phyloP scores from a whole-genome alignment of 2,888 invertebrate species.

The Macrosoma leucophasiata region DNA sequence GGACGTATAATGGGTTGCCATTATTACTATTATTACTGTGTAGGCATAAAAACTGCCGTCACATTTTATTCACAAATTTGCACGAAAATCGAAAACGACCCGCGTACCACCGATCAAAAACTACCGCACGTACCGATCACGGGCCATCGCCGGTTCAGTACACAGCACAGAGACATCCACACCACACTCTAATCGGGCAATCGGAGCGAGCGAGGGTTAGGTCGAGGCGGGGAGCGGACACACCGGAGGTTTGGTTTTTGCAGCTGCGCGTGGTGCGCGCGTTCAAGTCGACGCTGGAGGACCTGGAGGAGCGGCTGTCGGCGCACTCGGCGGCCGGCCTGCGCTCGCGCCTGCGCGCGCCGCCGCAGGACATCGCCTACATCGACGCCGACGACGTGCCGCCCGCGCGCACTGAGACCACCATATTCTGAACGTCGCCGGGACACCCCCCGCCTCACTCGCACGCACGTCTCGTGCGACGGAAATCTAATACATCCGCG shows the following conservation, averaged over 20 bases:
- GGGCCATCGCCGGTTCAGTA: too few relatives aligned
- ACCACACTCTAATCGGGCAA: constrained; percentile 55
- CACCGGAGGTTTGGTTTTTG: constrained; percentile 77
- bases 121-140: too few relatives aligned
- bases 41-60: too few relatives aligned
- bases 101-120: too few relatives aligned
- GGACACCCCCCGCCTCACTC: constrained; percentile 31
- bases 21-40: too few relatives aligned
- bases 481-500: constrained; percentile 13
- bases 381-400: constrained; percentile 81
- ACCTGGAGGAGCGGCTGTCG: constrained; percentile 98
- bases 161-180: constrained; percentile 49
- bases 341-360: constrained; percentile 85
- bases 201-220: constrained; percentile 25
- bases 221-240: constrained; percentile 27
- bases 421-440: constrained; percentile 48
- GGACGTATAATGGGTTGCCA: too few relatives aligned
- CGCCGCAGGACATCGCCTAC: constrained; percentile 89
- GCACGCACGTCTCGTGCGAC: constrained; percentile 11
- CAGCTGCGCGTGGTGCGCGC: constrained; percentile 99
- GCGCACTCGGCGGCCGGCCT: constrained; percentile 97
- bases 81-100: too few relatives aligned
- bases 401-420: constrained; percentile 56
- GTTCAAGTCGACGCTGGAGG: constrained; percentile 99
- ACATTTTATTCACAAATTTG: too few relatives aligned